Conservation (phyloP, 2,113 vertebrate species). For the Oplegnathus fasciatus region DNA sequence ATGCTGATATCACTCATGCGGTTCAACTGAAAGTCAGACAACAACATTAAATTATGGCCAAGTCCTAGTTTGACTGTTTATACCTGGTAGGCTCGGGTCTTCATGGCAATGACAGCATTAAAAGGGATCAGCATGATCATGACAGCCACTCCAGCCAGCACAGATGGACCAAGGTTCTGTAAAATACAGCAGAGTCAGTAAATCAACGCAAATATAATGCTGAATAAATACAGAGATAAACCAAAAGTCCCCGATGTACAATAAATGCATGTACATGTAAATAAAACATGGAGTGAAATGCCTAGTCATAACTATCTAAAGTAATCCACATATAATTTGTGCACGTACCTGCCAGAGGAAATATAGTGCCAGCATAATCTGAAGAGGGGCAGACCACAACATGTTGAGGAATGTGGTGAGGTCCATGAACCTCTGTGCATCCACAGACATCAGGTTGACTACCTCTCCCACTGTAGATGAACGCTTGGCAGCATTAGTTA, state of each 20-base stretch:
- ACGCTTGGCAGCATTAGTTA: slow-evolving; percentile 93
- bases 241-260: not conserved
- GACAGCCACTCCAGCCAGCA: slow-evolving; percentile 93
- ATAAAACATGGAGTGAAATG: not conserved
- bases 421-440: slow-evolving; percentile 95
- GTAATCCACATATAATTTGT: not conserved
- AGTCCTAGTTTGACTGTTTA: not conserved
- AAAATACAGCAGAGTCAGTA: not conserved
- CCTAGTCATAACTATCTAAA: not conserved
- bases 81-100: slow-evolving; percentile 93
- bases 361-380: slow-evolving; percentile 93
- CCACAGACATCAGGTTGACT: slow-evolving; percentile 98
- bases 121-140: slow-evolving; percentile 95
- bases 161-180: slow-evolving; percentile 91
- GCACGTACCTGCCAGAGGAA: slow-evolving; percentile 94
- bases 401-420: slow-evolving; percentile 91
- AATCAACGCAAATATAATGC: not conserved
- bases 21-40: not conserved
- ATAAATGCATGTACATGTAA: not conserved
- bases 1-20: too few relatives aligned
- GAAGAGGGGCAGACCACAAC: slow-evolving; percentile 96
- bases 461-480: slow-evolving; percentile 93
- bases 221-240: not conserved
- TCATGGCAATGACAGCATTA: slow-evolving; percentile 93
- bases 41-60: not conserved